phyloP scores from a whole-genome alignment of 2,888 invertebrate genomes.

The Nasonia oneida region DNA sequence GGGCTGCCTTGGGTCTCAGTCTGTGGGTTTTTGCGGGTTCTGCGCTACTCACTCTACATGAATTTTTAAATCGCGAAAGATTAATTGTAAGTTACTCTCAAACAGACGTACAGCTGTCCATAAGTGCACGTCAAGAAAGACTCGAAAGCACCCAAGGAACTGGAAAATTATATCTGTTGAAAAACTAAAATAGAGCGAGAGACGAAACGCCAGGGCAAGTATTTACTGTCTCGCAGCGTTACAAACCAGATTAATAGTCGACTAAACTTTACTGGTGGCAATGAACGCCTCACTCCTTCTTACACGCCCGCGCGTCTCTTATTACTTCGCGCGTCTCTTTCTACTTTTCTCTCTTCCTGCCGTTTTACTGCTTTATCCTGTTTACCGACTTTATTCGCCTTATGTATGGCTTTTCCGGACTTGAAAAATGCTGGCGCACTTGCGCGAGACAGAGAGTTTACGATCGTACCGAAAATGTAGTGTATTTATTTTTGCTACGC shows the following conservation, averaged over 20 bases:
- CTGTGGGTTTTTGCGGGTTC: too few species aligned
- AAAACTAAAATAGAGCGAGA: not conserved
- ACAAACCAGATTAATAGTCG: conserved; percentile 70
- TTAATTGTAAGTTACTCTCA: conserved; percentile 6
- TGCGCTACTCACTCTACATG: not conserved
- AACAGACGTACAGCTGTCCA: not conserved
- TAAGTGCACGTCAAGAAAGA: not conserved
- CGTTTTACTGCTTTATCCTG: conserved; percentile 39
- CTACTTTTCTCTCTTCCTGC: not conserved
- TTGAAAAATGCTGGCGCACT: conserved; percentile 54
- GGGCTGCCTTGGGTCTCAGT: too few species aligned
- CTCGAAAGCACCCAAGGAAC: not conserved
- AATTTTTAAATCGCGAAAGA: not conserved
- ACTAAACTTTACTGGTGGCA: conserved; percentile 65
- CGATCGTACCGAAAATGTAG: conserved; percentile 28
- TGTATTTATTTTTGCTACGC: too few species aligned
- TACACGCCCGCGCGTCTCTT: conserved; percentile 45
- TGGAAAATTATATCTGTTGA: not conserved
- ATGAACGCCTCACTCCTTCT: conserved; percentile 64
- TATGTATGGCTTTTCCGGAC: conserved; percentile 47
- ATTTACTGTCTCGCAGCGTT: conserved; percentile 66
- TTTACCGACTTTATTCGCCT: conserved; percentile 16
- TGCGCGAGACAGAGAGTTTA: conserved; percentile 32
- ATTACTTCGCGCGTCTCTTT: conserved; percentile 18
- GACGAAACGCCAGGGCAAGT: conserved; percentile 64